Evolutionary conservation across 2,888 invertebrate species (phyloP), one percentile per base, ranked within the genome.

Genomic region (Lissonota sp.): DNA sequence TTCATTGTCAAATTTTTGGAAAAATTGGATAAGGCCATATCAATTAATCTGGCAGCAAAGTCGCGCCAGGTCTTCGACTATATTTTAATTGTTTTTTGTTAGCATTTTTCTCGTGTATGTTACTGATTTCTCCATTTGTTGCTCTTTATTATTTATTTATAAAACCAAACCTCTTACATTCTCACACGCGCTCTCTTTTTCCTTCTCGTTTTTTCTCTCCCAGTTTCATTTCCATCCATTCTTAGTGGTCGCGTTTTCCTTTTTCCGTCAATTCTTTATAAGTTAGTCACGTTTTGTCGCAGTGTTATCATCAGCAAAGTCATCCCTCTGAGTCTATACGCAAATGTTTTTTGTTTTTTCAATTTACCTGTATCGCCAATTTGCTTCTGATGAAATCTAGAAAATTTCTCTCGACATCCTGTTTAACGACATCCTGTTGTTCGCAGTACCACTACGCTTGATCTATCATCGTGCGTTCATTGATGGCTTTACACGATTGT

Each of bases 21-120:
- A 92, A 92, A 91, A 91, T 91, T 91, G 92, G 91, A 92, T 92
- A 92, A 92, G 92, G 92, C 92, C 92, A 92, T 92, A 80, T 81
- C 81, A 92, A 92, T 90, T 90, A 90, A 90, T 91, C 91, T 91
- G 92, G 90, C 91, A 88, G 89, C 90, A 88, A 90, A 85, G 88
- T 88, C 86, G 89, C 88, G 89, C 90, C 88, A 91, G 90, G 87
- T 90, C 90, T 90, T 88, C 87, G 83, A 81, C 74, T 84, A 85
- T 83, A 85, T 81, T 83, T 80, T 83, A 82, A 82, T 84, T 84
- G 74, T 84, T 69, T 79, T 78, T 67, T 74, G 58, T 75, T 80
- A 62, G 26, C 26, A 26, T 26, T 26, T 26, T 67, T 63, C 42
- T 44, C 7, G 58, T 71, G 55, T 64, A 55, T 78, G 46, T 84